Conservation (phyloP, 2,797 vertebrate genomes). For the Paedocypris micromegethes region DNA sequence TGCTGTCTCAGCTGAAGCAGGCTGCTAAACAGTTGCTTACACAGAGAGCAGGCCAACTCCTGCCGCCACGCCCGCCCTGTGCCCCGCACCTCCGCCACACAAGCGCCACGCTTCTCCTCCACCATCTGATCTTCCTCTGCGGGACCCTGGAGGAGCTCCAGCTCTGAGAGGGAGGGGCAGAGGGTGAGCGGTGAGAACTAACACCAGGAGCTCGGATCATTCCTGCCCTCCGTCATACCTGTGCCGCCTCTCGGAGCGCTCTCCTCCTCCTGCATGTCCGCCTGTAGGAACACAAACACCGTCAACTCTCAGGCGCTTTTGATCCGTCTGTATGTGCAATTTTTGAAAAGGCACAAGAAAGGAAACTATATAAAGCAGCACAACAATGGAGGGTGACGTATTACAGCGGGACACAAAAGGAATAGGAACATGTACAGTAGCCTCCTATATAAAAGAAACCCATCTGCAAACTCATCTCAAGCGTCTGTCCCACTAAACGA, state of each 20-base stretch:
- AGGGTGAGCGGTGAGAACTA: constrained; percentile 40
- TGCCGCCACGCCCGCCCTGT: constrained; percentile 56
- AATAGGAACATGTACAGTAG: no score
- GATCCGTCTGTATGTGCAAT: constrained; percentile 50
- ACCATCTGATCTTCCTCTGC: constrained; percentile 62
- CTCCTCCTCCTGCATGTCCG: constrained; percentile 54
- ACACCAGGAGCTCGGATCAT: constrained; percentile 39
- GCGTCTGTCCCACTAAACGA: no score
- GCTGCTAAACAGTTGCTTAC: constrained; percentile 72
- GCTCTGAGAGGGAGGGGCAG: constrained; percentile 47
- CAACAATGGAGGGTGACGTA: no score
- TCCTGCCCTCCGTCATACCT: constrained; percentile 60
- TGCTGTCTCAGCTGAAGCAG: constrained; percentile 73
- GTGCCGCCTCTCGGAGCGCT: constrained; percentile 45
- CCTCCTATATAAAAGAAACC: no score
- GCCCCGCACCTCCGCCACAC: constrained; percentile 52
- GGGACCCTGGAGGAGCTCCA: constrained; percentile 62
- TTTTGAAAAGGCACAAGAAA: no score
- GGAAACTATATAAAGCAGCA: no score
- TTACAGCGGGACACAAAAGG: no score
- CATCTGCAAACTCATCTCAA: no score
- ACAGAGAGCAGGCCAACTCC: constrained; percentile 74
- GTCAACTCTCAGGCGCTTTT: constrained; percentile 30
- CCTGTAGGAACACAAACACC: constrained; percentile 64
- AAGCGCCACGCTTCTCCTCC: constrained; percentile 56